A percentile compares a stretch with the other conserved stretches of the same genome.
Conservation (phyloP, 2,888 invertebrate genomes). For the Clistopyga incitator region DNA sequence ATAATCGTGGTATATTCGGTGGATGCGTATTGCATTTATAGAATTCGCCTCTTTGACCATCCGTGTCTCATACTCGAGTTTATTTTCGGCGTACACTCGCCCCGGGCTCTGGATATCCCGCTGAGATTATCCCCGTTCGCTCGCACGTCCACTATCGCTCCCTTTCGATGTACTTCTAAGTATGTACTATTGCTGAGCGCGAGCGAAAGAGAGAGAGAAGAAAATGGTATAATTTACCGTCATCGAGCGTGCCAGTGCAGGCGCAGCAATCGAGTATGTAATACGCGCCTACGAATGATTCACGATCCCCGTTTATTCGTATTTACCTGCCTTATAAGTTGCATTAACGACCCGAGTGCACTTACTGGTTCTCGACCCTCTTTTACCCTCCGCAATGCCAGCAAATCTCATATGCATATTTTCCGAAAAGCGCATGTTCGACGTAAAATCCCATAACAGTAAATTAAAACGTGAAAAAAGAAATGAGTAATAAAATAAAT, state of each 20-base stretch:
- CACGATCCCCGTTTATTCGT: conserved; percentile 63
- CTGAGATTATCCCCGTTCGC: conserved; percentile 25
- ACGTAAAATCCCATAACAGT: background rate
- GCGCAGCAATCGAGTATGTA: conserved; percentile 63
- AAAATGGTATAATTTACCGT: conserved; percentile 64
- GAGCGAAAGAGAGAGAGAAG: conserved; percentile 29
- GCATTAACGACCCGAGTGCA: conserved; percentile 57
- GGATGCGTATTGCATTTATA: conserved; percentile 24
- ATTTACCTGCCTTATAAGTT: conserved; percentile 62
- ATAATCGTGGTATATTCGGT: background rate
- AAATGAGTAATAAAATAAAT: conserved; percentile 4
- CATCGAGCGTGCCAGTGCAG: conserved; percentile 49
- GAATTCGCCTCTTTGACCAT: conserved; percentile 18
- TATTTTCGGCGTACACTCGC: conserved; percentile 52
- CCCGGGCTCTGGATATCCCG: conserved; percentile 19
- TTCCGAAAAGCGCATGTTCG: background rate
- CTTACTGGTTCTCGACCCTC: conserved; percentile 37
- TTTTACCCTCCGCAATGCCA: conserved; percentile 20
- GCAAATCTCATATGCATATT: background rate
- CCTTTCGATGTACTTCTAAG: conserved; percentile 13
- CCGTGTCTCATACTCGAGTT: conserved; percentile 22
- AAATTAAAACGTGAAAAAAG: background rate
- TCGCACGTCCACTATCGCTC: conserved; percentile 11
- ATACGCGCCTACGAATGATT: conserved; percentile 66
- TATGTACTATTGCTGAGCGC: background rate